Conservation (phyloP, 2,113 vertebrate genomes). For the Xenopus borealis region DNA sequence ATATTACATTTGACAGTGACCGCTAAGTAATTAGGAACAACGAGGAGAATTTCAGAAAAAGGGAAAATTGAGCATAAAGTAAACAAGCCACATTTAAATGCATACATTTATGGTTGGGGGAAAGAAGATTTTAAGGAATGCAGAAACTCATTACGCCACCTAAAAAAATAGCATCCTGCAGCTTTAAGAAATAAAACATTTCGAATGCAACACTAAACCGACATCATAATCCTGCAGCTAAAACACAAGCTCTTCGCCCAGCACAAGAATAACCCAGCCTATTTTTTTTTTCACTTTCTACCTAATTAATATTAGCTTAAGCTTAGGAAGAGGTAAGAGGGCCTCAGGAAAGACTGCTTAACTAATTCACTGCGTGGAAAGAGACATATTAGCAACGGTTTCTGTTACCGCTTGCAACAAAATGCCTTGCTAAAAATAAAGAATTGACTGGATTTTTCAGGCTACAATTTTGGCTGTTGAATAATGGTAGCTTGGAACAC, state of each 20-base stretch:
- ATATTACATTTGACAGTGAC: not conserved
- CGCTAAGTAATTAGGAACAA: not conserved
- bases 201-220: slow-evolving; percentile 42
- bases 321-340: slow-evolving; percentile 28
- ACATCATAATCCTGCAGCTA: slow-evolving; percentile 47
- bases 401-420: no score
- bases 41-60: no score
- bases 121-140: no score
- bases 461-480: no score
- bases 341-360: slow-evolving; percentile 29
- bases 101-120: no score
- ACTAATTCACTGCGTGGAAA: slow-evolving; percentile 12
- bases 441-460: no score
- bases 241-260: slow-evolving; percentile 36
- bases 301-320: slow-evolving; percentile 37
- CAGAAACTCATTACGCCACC: no score
- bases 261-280: slow-evolving; percentile 47
- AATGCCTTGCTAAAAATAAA: no score
- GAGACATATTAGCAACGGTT: no score
- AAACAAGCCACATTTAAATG: no score
- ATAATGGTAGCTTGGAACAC: no score
- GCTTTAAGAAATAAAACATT: slow-evolving; percentile 45
- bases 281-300: slow-evolving; percentile 10
- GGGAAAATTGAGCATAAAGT: no score
- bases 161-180: slow-evolving; percentile 11